A percentile compares a stretch with the other conserved stretches of the same genome.
These are phyloP conservation scores for Microtus richardsoni DNA, from an alignment of 2,113 vertebrate genomes.

Conservation along the genomic window DNA sequence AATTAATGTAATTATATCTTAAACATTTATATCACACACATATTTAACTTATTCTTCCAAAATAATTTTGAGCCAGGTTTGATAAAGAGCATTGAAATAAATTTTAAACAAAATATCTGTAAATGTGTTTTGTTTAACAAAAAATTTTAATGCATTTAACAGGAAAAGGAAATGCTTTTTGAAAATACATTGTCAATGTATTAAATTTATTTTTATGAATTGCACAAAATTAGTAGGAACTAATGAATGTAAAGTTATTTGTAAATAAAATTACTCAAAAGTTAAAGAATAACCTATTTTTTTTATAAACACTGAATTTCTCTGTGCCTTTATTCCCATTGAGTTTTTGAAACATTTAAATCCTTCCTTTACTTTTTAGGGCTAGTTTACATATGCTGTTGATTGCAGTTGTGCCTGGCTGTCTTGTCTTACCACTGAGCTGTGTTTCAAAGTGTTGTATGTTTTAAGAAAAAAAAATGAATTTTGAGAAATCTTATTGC, in stretches of 20 bases:
- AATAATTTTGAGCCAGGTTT: background rate
- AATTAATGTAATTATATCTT: background rate
- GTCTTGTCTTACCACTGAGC: background rate
- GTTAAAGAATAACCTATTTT: background rate
- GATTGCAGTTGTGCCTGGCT: background rate
- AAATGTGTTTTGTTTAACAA: background rate
- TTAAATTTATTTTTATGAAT: background rate
- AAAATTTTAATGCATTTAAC: background rate
- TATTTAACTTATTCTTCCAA: background rate
- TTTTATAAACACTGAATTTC: background rate
- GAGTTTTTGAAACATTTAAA: background rate
- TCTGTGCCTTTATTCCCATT: background rate
- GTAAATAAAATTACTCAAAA: background rate
- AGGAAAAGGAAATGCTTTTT: background rate
- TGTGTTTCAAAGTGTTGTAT: too few species aligned
- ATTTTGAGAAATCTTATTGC: background rate
- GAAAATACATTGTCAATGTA: background rate
- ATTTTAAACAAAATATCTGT: background rate
- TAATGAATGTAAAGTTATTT: background rate
- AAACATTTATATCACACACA: background rate
- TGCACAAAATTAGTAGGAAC: background rate
- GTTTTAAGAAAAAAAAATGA: background rate
- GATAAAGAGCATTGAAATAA: background rate
- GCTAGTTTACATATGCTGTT: background rate
- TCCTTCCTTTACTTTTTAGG: background rate